Conservation (phyloP, 2,888 invertebrate species). For the Scaptomyza parva region DNA sequence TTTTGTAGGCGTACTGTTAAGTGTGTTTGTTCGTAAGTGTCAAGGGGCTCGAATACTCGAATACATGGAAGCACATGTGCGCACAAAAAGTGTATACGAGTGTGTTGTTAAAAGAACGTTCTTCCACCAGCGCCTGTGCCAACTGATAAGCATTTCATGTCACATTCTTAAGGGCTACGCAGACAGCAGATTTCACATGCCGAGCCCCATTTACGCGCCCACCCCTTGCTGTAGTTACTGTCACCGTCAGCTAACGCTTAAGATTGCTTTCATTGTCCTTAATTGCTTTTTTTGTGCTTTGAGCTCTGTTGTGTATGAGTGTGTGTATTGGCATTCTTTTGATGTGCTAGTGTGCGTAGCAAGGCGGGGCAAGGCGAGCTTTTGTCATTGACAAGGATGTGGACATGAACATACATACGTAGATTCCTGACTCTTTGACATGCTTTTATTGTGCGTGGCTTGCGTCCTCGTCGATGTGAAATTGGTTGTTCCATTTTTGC, state of each 20-base stretch:
- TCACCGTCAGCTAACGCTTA: slow-evolving; percentile 80
- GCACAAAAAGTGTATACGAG: slow-evolving; percentile 11
- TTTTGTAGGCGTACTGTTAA: slow-evolving; percentile 65
- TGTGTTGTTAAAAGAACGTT: slow-evolving; percentile 53
- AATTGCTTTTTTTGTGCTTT: slow-evolving; percentile 83
- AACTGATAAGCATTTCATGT: slow-evolving; percentile 83
- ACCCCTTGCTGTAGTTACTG: slow-evolving; percentile 65
- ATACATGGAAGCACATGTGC: slow-evolving; percentile 19
- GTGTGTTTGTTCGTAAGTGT: slow-evolving; percentile 2
- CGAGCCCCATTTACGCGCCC: slow-evolving; percentile 22
- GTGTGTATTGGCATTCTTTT: slow-evolving; percentile 58
- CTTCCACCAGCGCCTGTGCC: slow-evolving; percentile 46
- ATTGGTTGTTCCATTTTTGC: slow-evolving; percentile 53
- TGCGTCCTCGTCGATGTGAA: slow-evolving; percentile 2
- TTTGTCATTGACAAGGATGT: slow-evolving; percentile 56
- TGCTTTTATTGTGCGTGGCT: slow-evolving; percentile 32
- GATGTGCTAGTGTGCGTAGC: slow-evolving; percentile 59
- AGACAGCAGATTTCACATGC: slow-evolving; percentile 68
- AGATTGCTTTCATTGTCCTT: slow-evolving; percentile 85
- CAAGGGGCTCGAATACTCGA: slow-evolving; percentile 15
- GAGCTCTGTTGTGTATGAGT: slow-evolving; percentile 31
- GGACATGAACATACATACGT: slow-evolving; percentile 25
- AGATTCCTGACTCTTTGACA: slow-evolving; percentile 32
- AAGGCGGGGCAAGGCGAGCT: slow-evolving; percentile 46
- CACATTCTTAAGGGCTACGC: slow-evolving; percentile 77